phyloP scores from a whole-genome alignment of 2,797 vertebrate species.

The Tinamus major region DNA sequence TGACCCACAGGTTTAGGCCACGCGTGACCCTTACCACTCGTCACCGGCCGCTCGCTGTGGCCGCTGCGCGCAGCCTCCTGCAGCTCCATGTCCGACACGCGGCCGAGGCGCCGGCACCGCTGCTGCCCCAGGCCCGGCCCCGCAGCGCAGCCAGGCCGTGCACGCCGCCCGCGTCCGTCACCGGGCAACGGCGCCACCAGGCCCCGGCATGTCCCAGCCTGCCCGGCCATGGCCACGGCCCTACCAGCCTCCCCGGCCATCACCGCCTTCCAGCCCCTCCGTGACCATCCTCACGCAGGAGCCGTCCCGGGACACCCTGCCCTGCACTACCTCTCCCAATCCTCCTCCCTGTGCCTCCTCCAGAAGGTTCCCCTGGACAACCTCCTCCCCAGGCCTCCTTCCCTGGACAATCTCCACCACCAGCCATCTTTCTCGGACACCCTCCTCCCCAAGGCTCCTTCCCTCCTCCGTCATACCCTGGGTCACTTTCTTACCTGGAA shows the following conservation, averaged over 20 bases:
- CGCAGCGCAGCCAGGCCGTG: no score
- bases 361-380: neutral
- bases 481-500: no score
- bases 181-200: no score
- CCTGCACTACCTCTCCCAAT: neutral
- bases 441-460: rapidly evolving
- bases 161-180: no score
- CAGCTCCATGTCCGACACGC: no score
- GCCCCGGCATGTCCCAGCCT: no score
- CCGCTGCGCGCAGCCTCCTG: no score
- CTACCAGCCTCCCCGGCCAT: neutral
- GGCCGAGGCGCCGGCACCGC: no score
- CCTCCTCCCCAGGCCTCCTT: rapidly evolving
- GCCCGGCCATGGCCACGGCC: neutral
- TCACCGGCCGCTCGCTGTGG: no score
- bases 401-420: neutral
- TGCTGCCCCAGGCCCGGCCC: no score
- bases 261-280: neutral
- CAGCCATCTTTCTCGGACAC: neutral
- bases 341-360: neutral
- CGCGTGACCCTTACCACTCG: no score
- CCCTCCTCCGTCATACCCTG: no score
- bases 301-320: neutral
- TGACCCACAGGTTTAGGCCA: neutral
- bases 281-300: neutral